Evolutionary conservation across 1,140 invertebrate species (phyloP).

Genomic region (Scaptomyza graminum): DNA sequence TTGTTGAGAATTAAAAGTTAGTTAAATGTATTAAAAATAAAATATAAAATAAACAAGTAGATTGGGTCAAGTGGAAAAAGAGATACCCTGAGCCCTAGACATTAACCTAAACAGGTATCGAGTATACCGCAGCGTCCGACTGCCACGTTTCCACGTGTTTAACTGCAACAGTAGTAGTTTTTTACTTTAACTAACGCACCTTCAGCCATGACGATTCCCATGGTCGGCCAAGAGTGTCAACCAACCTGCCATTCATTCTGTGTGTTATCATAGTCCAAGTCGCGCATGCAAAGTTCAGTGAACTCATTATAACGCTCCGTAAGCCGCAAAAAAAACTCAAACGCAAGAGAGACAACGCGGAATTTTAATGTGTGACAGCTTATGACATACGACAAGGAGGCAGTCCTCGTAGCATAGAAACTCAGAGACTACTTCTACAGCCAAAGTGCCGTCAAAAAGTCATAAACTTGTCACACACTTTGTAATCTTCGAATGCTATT

Average conservation of each 20-base stretch:
- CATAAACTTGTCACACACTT: constrained; percentile 78
- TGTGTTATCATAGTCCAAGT: constrained; percentile 34
- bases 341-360: constrained; percentile 13
- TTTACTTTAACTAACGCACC: constrained; percentile 19
- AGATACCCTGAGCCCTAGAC: too few relatives aligned
- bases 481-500: constrained; percentile 63
- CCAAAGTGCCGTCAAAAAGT: constrained; percentile 72
- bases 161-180: too few relatives aligned
- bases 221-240: neutral
- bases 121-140: too few relatives aligned
- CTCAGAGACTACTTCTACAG: constrained; percentile 11
- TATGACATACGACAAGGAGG: constrained; percentile 41
- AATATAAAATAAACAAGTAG: too few relatives aligned
- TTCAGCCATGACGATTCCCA: constrained; percentile 2
- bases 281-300: constrained; percentile 63
- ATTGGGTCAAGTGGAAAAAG: too few relatives aligned
- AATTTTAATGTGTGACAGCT: constrained; percentile 62
- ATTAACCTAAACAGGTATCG: too few relatives aligned
- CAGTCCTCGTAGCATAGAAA: constrained; percentile 14
- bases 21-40: too few relatives aligned
- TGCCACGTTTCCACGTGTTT: too few relatives aligned
- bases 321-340: constrained; percentile 45
- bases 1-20: too few relatives aligned
- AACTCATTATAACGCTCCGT: constrained; percentile 64
- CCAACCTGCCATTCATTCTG: constrained; percentile 4